Evolutionary conservation across 2,113 vertebrate species (phyloP), one percentile per base, ranked within the genome.

Genomic region (Azemiops feae): DNA sequence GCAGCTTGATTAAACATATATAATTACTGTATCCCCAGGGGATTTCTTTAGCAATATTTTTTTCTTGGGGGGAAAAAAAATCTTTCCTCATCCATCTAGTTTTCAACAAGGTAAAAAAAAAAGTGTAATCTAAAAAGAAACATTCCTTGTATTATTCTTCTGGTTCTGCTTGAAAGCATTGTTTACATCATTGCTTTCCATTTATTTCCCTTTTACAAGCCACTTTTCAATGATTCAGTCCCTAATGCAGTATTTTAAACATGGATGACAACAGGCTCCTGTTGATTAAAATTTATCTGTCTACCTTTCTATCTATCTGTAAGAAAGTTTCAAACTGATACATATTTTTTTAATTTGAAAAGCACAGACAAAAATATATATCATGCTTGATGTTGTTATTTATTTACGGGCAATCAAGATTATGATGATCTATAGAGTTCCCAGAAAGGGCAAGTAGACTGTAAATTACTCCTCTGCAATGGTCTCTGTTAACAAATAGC

Each of bases 311-410:
- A 64, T 57, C 22, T 57, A 23, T 64, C 25, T 60, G 9, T 30
- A 60, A 30, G 30, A 22, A 50, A 89, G 8, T 25, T 85, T 58
- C 27, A 89, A 85, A 55, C 10, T 30, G 14, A 55, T 64, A 81
- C 22, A 30, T 8, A 54, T 50, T 43, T 91, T 89, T 6, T 69
- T 91, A 45, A 60, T 88, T 57, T 3, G 12, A 27, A 81, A 88
- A 91, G 94, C 39, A 4, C 20, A 87, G 86, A 43, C 16, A 89
- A 92, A n/a, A 54, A 69, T 69, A 88, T 53, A 89, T 20, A 92
- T 54, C 25, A 93, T 18, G 47, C 87, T 53, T 55, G 55, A 20
- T 23, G 47, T 88, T 9, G 30, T 92, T 54, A 50, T 39, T 91
- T 52, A 54, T 10, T 92, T 34, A 89, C 2, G 89, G 47, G 23